These are phyloP conservation scores for Pangasius krempfi DNA, from an alignment of 2,797 vertebrate species.

Conservation along the genomic window DNA sequence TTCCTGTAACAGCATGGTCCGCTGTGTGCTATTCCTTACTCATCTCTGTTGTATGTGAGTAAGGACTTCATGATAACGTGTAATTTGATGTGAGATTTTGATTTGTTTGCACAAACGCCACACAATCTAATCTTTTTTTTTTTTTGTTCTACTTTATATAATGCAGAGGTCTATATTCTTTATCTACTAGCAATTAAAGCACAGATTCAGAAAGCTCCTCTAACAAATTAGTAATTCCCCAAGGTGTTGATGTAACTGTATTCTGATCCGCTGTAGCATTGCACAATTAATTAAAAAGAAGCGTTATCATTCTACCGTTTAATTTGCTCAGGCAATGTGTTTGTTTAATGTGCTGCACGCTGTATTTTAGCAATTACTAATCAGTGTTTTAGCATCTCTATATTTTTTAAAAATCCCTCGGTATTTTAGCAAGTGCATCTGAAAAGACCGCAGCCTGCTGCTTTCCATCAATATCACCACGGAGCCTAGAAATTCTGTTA, in stretches of 20 bases:
- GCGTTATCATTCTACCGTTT: constrained; percentile 47
- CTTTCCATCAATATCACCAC: background rate
- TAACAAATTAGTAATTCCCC: constrained; percentile 49
- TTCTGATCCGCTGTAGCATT: constrained; percentile 38
- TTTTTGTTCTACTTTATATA: constrained; percentile 12
- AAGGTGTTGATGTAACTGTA: constrained; percentile 42
- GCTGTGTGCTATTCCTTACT: background rate
- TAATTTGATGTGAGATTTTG: constrained; percentile 17
- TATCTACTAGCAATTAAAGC: constrained; percentile 42
- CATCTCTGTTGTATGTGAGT: background rate
- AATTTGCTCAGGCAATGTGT: constrained; percentile 49
- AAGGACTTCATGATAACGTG: constrained; percentile 16
- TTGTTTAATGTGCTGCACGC: constrained; percentile 18
- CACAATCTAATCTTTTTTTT: constrained; percentile 3
- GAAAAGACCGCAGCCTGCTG: background rate
- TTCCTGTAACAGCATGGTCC: too few relatives aligned
- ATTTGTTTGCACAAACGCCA: constrained; percentile 2
- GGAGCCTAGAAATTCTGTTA: background rate
- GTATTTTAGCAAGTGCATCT: constrained; percentile 10
- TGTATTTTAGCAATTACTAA: constrained; percentile 22
- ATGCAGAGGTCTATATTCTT: constrained; percentile 16
- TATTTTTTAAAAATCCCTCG: background rate
- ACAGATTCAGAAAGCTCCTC: constrained; percentile 34
- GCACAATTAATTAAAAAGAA: constrained; percentile 54
- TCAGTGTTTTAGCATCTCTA: constrained; percentile 30